Evolutionary conservation across 2,113 vertebrate genomes (phyloP).

Genomic region (Epinephelus lanceolatus): DNA sequence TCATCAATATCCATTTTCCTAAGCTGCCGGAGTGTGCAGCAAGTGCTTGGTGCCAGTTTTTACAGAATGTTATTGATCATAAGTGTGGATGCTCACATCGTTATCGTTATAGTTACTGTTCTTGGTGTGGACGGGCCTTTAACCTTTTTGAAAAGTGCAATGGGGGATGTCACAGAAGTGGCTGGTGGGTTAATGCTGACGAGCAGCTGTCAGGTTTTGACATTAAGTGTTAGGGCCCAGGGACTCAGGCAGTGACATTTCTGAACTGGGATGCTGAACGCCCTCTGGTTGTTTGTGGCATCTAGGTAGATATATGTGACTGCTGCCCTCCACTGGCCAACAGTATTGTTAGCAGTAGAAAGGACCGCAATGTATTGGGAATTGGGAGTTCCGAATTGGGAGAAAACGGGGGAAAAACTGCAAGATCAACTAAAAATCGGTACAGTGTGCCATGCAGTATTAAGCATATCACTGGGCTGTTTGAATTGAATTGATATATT

Average conservation of each 20-base stretch:
- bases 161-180: background rate
- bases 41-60: too few relatives aligned
- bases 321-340: constrained; percentile 27
- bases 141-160: background rate
- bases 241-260: background rate
- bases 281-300: background rate
- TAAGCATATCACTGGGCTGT: background rate
- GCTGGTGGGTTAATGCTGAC: background rate
- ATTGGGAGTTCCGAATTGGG: background rate
- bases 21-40: too few relatives aligned
- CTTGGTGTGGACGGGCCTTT: too few relatives aligned
- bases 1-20: too few relatives aligned
- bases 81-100: too few relatives aligned
- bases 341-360: background rate
- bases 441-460: background rate
- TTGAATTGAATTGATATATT: background rate
- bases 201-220: background rate
- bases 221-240: too few relatives aligned
- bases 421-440: background rate
- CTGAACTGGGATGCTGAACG: background rate
- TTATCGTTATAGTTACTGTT: too few relatives aligned
- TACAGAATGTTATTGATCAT: too few relatives aligned
- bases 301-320: background rate
- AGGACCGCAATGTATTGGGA: background rate
- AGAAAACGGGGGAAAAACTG: background rate